phyloP scores from a whole-genome alignment of 2,113 vertebrate species.

The Chelonoidis abingdonii region DNA sequence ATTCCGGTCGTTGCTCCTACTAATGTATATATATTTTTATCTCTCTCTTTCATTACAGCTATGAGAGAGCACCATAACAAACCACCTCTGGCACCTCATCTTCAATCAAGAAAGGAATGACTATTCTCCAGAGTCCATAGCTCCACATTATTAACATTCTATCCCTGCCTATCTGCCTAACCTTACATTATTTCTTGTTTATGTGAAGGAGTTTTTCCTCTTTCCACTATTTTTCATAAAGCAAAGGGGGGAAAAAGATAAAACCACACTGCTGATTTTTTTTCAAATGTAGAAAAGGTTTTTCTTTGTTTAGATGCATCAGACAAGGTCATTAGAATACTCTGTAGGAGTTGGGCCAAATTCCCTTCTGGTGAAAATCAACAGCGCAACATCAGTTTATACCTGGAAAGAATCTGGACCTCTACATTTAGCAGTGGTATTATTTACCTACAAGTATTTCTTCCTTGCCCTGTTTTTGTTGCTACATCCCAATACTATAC shows the following conservation, averaged over 20 bases:
- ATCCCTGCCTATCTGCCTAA: background rate
- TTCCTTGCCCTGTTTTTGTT: background rate
- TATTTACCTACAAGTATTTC: background rate
- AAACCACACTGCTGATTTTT: background rate
- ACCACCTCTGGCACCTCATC: constrained; percentile 39
- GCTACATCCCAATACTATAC: background rate
- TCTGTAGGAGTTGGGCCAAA: background rate
- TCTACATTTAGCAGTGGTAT: background rate
- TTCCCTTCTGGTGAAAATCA: background rate
- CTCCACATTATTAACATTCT: constrained; percentile 26
- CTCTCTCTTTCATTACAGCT: constrained; percentile 19
- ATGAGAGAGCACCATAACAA: constrained; percentile 20
- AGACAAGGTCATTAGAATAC: background rate
- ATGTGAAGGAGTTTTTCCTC: background rate
- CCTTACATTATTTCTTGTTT: constrained; percentile 3
- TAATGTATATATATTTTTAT: constrained; percentile 14
- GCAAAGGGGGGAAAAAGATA: background rate
- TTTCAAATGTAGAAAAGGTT: background rate
- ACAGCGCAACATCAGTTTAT: background rate
- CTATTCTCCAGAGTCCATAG: constrained; percentile 9
- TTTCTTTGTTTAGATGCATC: background rate
- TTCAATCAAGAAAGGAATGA: constrained; percentile 32
- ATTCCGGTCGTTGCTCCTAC: background rate
- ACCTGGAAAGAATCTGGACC: background rate
- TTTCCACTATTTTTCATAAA: background rate